Evolutionary conservation across 1,140 invertebrate species (phyloP).

Genomic region (Belonocnema kinseyi): DNA sequence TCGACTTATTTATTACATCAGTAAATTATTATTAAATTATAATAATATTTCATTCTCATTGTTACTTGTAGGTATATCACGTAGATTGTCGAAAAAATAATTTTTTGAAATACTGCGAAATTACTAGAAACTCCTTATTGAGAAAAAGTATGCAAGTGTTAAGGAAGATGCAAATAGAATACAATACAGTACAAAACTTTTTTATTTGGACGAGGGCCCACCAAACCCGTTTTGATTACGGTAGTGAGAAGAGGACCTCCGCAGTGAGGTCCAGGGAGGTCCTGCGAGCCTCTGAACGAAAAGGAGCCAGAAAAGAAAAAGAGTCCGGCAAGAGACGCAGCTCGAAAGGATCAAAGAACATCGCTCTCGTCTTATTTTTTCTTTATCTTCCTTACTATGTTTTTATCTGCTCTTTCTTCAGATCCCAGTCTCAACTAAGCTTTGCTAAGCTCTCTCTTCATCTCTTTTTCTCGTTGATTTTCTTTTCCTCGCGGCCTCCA

Average conservation of each 20-base stretch:
- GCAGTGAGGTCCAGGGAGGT: slow-evolving; percentile 66
- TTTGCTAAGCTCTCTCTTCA: slow-evolving; percentile 23
- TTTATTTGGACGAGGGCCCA: background rate
- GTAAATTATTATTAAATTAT: no score
- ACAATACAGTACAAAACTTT: no score
- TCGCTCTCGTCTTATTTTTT: slow-evolving; percentile 29
- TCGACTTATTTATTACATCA: no score
- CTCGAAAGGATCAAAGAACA: slow-evolving; percentile 66
- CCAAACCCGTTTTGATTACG: background rate
- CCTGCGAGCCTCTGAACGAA: slow-evolving; percentile 48
- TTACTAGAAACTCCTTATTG: no score
- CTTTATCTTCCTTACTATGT: slow-evolving; percentile 23
- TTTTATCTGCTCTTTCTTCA: slow-evolving; percentile 10
- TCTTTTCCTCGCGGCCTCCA: slow-evolving; percentile 15
- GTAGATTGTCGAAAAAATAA: no score
- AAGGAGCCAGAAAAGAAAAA: slow-evolving; percentile 41
- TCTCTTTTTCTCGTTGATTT: slow-evolving; percentile 33
- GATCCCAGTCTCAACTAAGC: slow-evolving; percentile 2
- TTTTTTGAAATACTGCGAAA: no score
- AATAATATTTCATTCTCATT: no score
- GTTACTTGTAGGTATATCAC: no score
- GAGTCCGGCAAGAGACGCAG: slow-evolving; percentile 45
- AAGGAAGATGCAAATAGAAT: no score
- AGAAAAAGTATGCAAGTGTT: no score
- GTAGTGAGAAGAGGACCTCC: slow-evolving; percentile 61